phyloP scores from a whole-genome alignment of 2,113 vertebrate species.

The Hemiscyllium ocellatum region DNA sequence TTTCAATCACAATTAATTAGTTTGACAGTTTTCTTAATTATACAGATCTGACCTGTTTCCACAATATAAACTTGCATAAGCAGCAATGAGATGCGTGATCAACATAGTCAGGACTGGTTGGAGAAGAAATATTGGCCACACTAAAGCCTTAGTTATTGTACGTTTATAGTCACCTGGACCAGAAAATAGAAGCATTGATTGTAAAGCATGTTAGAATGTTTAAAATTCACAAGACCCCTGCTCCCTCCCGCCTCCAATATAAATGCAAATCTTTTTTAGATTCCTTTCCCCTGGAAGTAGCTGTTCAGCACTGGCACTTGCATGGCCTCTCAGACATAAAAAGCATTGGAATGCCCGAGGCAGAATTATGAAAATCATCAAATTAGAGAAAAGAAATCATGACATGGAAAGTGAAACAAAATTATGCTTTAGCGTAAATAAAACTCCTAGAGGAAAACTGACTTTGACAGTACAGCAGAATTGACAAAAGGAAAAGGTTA shows the following conservation, averaged over 20 bases:
- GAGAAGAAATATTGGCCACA: neutral
- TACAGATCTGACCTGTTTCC: neutral
- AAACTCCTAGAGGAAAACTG: neutral
- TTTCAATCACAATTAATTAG: neutral
- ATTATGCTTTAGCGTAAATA: neutral
- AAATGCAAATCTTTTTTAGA: neutral
- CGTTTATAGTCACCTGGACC: neutral
- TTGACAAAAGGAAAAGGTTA: neutral
- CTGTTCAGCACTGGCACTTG: neutral
- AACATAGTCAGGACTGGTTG: neutral
- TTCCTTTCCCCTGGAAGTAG: neutral
- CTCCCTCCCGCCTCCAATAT: too few species aligned
- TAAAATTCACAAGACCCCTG: neutral
- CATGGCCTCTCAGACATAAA: neutral
- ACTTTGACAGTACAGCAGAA: neutral
- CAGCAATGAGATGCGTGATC: neutral
- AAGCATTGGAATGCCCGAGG: neutral
- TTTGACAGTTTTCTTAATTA: neutral
- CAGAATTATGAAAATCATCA: neutral
- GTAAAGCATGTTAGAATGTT: neutral
- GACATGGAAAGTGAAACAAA: neutral
- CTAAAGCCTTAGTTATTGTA: neutral
- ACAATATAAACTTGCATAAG: neutral
- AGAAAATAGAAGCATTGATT: neutral
- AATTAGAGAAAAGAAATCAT: neutral